Conservation (phyloP, 2,888 invertebrate species). For the Marronus borbonicus region DNA sequence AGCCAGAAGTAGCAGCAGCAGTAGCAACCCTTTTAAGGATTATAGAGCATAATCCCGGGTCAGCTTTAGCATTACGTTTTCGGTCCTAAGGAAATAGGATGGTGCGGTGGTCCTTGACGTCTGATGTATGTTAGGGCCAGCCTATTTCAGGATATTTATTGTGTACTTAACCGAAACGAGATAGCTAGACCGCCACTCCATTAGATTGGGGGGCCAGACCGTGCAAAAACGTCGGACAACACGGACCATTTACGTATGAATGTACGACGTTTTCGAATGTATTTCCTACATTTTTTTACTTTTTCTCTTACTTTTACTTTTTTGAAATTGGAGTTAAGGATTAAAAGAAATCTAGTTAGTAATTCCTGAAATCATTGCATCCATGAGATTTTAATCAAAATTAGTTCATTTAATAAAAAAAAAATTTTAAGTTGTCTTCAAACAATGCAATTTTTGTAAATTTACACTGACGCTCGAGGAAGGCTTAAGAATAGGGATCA, state of each 20-base stretch:
- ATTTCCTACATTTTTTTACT: neutral
- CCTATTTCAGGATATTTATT: constrained; percentile 70
- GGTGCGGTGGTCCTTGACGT: constrained; percentile 64
- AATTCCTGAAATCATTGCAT: no score
- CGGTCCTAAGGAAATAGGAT: constrained; percentile 68
- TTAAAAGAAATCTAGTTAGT: no score
- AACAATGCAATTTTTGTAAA: no score
- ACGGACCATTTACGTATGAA: constrained; percentile 24
- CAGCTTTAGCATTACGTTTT: constrained; percentile 60
- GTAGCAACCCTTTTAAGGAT: constrained; percentile 51
- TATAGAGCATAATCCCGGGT: constrained; percentile 53
- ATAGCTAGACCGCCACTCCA: constrained; percentile 57
- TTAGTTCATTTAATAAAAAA: no score
- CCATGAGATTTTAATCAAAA: no score
- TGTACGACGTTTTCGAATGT: constrained; percentile 7
- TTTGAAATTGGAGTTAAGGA: neutral
- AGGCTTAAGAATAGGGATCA: no score
- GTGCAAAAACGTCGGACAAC: constrained; percentile 48
- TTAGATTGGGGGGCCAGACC: constrained; percentile 44
- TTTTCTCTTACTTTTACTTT: neutral
- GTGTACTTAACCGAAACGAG: constrained; percentile 70
- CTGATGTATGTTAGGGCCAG: constrained; percentile 67
- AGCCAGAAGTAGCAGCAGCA: constrained; percentile 7
- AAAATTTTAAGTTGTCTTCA: no score
- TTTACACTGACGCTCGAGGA: no score